These are phyloP conservation scores for Lithophane ornitopus DNA, from an alignment of 2,888 invertebrate genomes.

Conservation along the genomic window DNA sequence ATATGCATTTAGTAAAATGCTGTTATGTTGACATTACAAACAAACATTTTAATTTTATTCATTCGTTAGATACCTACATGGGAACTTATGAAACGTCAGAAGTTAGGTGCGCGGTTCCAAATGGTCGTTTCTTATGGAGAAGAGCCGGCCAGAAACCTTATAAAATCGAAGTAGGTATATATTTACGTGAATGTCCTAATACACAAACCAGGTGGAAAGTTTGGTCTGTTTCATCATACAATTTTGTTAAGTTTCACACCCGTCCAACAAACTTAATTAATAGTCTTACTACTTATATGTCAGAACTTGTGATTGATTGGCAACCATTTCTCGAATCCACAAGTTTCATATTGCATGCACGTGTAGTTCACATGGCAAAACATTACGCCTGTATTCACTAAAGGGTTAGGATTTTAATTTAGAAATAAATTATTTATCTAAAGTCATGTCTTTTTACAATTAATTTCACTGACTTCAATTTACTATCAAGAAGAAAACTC, in stretches of 20 bases:
- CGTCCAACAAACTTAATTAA: neutral
- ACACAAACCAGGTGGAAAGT: neutral
- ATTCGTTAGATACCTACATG: neutral
- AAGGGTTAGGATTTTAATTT: neutral
- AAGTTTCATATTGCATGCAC: neutral
- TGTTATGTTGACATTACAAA: no score
- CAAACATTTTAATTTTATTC: no score
- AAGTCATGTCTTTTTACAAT: no score
- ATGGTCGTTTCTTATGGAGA: neutral
- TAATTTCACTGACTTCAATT: no score
- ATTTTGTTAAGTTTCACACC: neutral
- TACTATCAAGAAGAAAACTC: neutral
- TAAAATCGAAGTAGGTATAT: neutral
- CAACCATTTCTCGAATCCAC: neutral
- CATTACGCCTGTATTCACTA: neutral
- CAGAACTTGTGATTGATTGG: constrained; percentile 30
- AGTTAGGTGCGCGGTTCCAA: neutral
- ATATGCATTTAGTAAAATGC: no score
- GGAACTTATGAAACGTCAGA: neutral
- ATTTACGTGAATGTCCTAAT: neutral
- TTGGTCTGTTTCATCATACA: neutral
- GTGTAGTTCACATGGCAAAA: neutral
- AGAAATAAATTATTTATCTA: no score
- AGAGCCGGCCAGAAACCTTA: neutral
- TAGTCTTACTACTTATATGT: constrained; percentile 3